Conservation (phyloP, 2,113 vertebrate genomes). For the Passer montanus region DNA sequence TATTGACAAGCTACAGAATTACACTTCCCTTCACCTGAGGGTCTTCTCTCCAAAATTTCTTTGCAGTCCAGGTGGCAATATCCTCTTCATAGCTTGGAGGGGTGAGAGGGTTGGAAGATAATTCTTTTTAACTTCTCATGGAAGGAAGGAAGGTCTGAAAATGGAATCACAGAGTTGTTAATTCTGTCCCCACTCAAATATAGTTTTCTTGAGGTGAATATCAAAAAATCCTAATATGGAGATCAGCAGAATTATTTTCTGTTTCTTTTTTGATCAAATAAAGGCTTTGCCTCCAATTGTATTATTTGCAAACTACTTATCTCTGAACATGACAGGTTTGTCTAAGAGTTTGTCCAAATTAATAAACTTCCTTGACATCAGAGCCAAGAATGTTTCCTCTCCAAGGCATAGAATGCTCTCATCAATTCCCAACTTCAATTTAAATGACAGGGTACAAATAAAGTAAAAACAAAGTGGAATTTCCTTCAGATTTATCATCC, state of each 20-base stretch:
- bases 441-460: neutral
- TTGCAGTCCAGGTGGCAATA: neutral
- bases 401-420: neutral
- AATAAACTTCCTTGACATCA: neutral
- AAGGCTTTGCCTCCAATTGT: neutral
- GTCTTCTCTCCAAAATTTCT: neutral
- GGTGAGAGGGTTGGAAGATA: neutral
- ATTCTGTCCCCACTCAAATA: neutral
- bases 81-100: neutral
- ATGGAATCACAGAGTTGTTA: neutral
- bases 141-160: neutral
- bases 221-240: neutral
- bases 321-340: neutral
- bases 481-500: neutral
- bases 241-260: neutral
- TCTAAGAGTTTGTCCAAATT: conserved; percentile 5
- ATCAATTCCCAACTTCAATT: neutral
- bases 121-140: neutral
- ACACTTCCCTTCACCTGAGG: neutral
- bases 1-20: neutral
- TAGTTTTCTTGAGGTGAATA: neutral
- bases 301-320: neutral
- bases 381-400: conserved; percentile 21
- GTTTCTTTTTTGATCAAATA: neutral
- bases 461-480: conserved; percentile 8